A percentile compares a stretch with the other conserved stretches of the same genome.
Evolutionary conservation across 2,113 vertebrate species (phyloP).

Genomic region (Cebus imitator): DNA sequence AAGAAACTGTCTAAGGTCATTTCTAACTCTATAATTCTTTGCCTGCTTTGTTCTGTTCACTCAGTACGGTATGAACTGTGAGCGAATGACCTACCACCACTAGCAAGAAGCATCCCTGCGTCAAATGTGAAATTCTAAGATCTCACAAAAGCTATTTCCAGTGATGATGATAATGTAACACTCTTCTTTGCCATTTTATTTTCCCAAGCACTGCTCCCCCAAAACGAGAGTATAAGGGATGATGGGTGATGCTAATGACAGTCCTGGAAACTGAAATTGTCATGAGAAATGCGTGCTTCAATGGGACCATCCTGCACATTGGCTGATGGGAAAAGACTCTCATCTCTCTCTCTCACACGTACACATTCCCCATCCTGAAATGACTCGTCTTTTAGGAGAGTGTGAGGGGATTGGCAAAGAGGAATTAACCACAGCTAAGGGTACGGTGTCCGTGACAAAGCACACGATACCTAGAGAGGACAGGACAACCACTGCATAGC

Average conservation of each 20-base stretch:
- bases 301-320: too few species aligned
- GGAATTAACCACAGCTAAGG: background rate
- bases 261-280: background rate
- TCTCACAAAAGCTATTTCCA: background rate
- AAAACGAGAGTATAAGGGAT: background rate
- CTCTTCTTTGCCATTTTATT: background rate
- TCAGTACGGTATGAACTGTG: accelerated
- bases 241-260: background rate
- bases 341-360: background rate
- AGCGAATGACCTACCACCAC: accelerated
- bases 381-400: background rate
- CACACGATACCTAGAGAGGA: background rate
- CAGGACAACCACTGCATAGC: background rate
- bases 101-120: background rate
- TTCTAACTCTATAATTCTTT: accelerated
- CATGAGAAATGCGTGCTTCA: background rate
- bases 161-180: background rate
- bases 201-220: background rate
- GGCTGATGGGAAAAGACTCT: background rate
- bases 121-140: background rate
- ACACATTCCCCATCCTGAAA: background rate
- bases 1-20: background rate
- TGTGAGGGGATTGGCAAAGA: background rate
- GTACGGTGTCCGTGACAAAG: conserved; percentile 3
- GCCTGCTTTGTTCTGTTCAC: background rate